phyloP scores from a whole-genome alignment of 2,888 invertebrate species.

The Acholoe squamosa region DNA sequence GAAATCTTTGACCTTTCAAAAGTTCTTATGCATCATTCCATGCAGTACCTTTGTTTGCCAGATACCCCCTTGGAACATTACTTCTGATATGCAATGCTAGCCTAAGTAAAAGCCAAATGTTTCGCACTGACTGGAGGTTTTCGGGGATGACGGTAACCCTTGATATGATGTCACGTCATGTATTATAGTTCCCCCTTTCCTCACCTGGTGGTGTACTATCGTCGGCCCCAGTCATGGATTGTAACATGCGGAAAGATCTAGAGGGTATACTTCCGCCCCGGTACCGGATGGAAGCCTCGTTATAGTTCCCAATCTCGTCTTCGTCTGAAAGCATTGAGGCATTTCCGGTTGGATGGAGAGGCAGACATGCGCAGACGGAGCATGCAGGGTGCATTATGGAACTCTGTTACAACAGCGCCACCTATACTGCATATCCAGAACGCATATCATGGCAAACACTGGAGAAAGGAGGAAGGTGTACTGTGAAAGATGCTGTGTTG shows the following conservation, averaged over 20 bases:
- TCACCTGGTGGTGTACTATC: constrained; percentile 43
- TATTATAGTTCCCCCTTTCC: background rate
- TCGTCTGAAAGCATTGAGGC: constrained; percentile 46
- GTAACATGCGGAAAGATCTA: constrained; percentile 86
- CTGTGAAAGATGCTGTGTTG: no score
- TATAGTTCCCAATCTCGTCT: constrained; percentile 75
- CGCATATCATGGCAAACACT: no score
- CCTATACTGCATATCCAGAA: no score
- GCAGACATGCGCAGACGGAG: background rate
- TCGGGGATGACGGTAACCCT: background rate
- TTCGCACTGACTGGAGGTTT: no score
- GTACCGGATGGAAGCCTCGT: constrained; percentile 80
- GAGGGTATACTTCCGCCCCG: constrained; percentile 86
- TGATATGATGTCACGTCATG: background rate
- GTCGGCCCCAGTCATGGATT: constrained; percentile 76
- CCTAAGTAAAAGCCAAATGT: no score
- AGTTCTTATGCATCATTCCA: no score
- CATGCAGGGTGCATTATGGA: constrained; percentile 3
- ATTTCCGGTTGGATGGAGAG: constrained; percentile 26
- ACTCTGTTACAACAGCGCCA: no score
- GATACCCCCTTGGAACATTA: no score
- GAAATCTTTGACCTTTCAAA: no score
- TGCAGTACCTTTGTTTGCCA: no score
- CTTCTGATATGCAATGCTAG: no score
- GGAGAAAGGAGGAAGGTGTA: no score